Base-by-base conservation (phyloP, 2,113 vertebrate species). In the Gracilinanus agilis region DNA sequence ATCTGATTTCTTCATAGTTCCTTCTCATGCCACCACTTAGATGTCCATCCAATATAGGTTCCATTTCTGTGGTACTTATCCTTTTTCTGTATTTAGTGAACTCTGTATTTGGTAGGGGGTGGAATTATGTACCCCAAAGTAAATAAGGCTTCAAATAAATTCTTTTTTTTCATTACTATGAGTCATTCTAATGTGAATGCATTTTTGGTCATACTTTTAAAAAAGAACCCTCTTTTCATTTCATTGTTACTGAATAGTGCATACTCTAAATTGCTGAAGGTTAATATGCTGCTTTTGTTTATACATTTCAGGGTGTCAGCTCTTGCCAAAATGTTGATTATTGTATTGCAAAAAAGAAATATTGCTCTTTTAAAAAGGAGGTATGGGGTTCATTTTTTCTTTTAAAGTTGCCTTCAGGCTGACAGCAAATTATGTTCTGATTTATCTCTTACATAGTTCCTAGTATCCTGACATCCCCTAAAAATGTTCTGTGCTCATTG, bases 401-500 rank as follows among this genome's bases (percentile, higher is more conserved):
- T 93, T 93, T 93, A 94, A 94, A n/a, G 13, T 53, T 91, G n/a
- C 0, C 9, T 92, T 97, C 40, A 93, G 34, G 49, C 5, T 93
- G 67, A 55, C 92, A 53, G 67, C 27, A 95, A 89, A 93, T 95
- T 92, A 55, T 24, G 11, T 93, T 92, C n/a, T 54, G 3, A 25
- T 93, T 92, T 89, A 94, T 97, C 58, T 94, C 24, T 93, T 97
- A 55, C 2, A 92, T 89, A 90, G 55, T 93, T 54, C 90, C 44
- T 88, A 88, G 44, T 94, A 55, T 92, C 55, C 34, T 90, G 75
- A 96, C 13, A 96, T 49, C 9, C 58, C 61, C 83, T 93, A 55
- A 93, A 96, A 95, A 94, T 96, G 53, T 53, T 90, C 44, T 92
- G 40, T 97, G 89, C 67, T 97, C 90, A 95, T 19, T 96, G 92